These are phyloP conservation scores for Danio tinwini DNA, from an alignment of 2,797 vertebrate species.

Conservation along the genomic window DNA sequence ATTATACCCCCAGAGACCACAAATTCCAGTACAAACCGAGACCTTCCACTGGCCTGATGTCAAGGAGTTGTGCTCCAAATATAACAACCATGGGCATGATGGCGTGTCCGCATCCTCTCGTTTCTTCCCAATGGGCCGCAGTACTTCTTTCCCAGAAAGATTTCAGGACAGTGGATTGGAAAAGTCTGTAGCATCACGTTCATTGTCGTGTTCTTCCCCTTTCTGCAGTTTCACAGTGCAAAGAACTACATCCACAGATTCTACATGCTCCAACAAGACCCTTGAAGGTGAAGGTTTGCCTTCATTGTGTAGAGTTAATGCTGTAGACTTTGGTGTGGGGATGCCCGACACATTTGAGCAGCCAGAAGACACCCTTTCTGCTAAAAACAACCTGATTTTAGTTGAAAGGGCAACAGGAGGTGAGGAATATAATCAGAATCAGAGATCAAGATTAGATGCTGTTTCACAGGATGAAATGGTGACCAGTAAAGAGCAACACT, in stretches of 20 bases:
- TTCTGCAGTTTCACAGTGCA: constrained; percentile 58
- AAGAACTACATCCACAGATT: constrained; percentile 53
- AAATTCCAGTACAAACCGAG: constrained; percentile 78
- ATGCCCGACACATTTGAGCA: constrained; percentile 67
- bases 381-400: constrained; percentile 71
- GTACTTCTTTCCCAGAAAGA: constrained; percentile 76
- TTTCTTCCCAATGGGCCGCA: constrained; percentile 65
- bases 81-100: constrained; percentile 55
- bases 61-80: constrained; percentile 87
- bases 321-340: constrained; percentile 65
- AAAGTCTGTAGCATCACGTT: constrained; percentile 34
- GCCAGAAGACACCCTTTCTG: constrained; percentile 70
- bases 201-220: constrained; percentile 58
- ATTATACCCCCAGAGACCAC: constrained; percentile 67
- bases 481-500: constrained; percentile 48
- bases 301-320: constrained; percentile 71
- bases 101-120: constrained; percentile 37
- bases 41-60: constrained; percentile 91
- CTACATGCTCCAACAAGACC: constrained; percentile 1
- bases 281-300: constrained; percentile 14
- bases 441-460: constrained; percentile 43
- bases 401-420: constrained; percentile 73
- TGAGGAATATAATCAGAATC: constrained; percentile 63
- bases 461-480: constrained; percentile 36
- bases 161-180: constrained; percentile 64